Base-by-base conservation (phyloP, 2,113 vertebrate genomes). In the Callipepla squamata region DNA sequence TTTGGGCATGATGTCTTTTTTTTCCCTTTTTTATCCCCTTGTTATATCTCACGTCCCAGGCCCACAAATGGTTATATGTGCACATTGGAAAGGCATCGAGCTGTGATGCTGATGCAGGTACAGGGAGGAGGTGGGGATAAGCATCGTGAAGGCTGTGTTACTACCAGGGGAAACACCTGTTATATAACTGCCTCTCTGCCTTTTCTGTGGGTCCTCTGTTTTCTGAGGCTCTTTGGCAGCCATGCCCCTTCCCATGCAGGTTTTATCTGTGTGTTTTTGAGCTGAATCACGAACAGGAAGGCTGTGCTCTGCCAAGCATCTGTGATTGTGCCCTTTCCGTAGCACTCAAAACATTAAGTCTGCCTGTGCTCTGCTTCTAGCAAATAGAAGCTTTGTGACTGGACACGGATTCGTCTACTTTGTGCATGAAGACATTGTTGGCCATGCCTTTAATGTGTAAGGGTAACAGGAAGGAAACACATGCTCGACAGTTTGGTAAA, bases 1-100 rank as follows among this genome's bases (percentile, higher is more conserved):
- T 30, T 28, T 48, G 9, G 36, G 3, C 9, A 2, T 20, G 42
- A 12, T 2, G 4, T 4, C 14, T 13, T 22, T 26, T 82, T 6
- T 34, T 26, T 23, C 1, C 8, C 13, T 44, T 8, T 18, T 3
- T 4, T 1, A 1, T 3, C 7, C 7, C 6, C 3, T 11, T 10
- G n/a, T 79, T 59, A 7, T 3, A 5, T 14, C 65, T 75, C 70
- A 17, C 38, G 42, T 13, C 28, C 18, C 26, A 42, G 6, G 13
- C 6, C 50, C 42, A 3, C 13, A 12, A 36, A 8, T 5, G 4
- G 32, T 30, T 44, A 3, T 13, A 22, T 45, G 0, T 2, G 38
- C n/a, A 22, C n/a, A 4, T 42, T 38, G 22, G 53, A 81, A 13
- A 47, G 66, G 42, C 66, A 68, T 48, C 55, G 14, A 63, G 44